Percentiles rank a stretch among this genome's conserved stretches.
Conservation (phyloP, 1,140 invertebrate genomes). For the Aphelenchoides besseyi region DNA sequence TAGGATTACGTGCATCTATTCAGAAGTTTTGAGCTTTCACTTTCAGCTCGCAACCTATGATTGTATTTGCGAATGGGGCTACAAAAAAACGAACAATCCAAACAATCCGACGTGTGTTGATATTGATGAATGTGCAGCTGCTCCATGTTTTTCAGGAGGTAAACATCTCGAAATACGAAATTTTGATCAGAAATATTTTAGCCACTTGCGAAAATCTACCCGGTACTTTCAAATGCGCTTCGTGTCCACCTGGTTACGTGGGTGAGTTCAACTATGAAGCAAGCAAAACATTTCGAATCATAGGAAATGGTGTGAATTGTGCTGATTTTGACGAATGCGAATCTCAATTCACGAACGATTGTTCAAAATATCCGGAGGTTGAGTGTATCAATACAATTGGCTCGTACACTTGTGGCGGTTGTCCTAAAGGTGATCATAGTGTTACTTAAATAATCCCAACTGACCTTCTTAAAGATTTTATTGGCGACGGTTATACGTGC, state of each 20-base stretch:
- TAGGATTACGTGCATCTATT: constrained; percentile 8
- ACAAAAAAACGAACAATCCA: constrained; percentile 39
- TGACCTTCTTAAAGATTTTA: constrained; percentile 61
- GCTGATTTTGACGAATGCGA: constrained; percentile 56
- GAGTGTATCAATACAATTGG: constrained; percentile 63
- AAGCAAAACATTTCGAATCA: not conserved
- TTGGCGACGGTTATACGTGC: constrained; percentile 63
- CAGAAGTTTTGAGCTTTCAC: constrained; percentile 26
- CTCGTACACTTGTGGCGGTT: constrained; percentile 63
- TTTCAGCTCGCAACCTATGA: constrained; percentile 36
- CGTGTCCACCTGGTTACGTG: constrained; percentile 48
- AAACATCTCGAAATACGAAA: not conserved
- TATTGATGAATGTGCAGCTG: constrained; percentile 53
- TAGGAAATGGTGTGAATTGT: constrained; percentile 57
- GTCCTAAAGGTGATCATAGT: constrained; percentile 55
- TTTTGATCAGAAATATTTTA: not conserved
- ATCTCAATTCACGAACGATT: constrained; percentile 42
- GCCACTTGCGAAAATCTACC: constrained; percentile 55
- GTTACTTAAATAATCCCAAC: constrained; percentile 3
- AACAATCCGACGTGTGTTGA: constrained; percentile 55
- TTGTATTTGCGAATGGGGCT: constrained; percentile 59
- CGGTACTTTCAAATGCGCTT: constrained; percentile 51
- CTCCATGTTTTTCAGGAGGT: constrained; percentile 56
- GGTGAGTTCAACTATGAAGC: constrained; percentile 27
- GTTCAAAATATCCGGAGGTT: constrained; percentile 52